These are phyloP conservation scores for Lasioglossum leucozonium DNA, from an alignment of 2,888 invertebrate genomes.

Conservation along the genomic window DNA sequence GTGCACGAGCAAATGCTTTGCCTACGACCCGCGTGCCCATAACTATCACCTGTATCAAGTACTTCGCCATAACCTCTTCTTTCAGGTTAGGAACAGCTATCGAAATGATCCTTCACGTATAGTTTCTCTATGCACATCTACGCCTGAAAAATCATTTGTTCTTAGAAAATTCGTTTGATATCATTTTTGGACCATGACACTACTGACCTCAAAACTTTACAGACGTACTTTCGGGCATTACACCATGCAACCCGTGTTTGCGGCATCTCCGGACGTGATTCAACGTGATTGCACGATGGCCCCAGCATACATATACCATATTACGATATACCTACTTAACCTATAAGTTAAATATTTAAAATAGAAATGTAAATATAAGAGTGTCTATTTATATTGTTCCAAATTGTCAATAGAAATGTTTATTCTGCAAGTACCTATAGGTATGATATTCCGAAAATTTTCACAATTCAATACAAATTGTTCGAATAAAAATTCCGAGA, in stretches of 20 bases:
- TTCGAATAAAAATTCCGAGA: not conserved
- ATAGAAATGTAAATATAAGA: no score
- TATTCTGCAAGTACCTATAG: not conserved
- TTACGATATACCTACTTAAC: not conserved
- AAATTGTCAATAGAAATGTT: conserved; percentile 1
- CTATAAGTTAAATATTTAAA: not conserved
- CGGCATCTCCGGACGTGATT: conserved; percentile 31
- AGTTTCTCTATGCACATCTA: not conserved
- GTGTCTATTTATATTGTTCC: not conserved
- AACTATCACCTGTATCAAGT: conserved; percentile 95
- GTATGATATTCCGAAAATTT: not conserved
- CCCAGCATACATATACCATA: not conserved
- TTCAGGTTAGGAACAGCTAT: not conserved
- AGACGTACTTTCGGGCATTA: conserved; percentile 3
- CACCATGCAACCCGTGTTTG: conserved; percentile 26
- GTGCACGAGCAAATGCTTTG: conserved; percentile 95
- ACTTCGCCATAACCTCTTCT: conserved; percentile 91
- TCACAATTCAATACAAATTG: not conserved
- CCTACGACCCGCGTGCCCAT: conserved; percentile 96
- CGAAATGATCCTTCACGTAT: conserved; percentile 1
- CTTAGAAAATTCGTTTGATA: not conserved
- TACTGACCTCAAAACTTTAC: conserved; percentile 24
- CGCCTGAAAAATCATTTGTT: no score
- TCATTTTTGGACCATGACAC: conserved; percentile 29
- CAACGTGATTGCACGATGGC: not conserved